These are phyloP conservation scores for Gnathonemus longibarbis DNA, from an alignment of 2,113 vertebrate genomes.

Conservation along the genomic window DNA sequence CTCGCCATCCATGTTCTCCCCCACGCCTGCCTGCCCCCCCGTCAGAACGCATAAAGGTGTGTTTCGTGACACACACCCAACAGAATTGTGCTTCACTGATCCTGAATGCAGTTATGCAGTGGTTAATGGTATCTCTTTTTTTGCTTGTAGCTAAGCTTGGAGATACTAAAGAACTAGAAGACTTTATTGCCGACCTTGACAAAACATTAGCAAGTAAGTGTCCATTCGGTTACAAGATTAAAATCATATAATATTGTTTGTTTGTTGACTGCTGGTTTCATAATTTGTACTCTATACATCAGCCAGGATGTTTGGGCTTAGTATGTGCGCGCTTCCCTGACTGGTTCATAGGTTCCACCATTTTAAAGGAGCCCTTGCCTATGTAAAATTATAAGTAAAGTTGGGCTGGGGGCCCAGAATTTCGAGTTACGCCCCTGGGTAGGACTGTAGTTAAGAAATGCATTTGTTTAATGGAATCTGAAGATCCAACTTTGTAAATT, in stretches of 20 bases:
- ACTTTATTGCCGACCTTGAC: constrained; percentile 95
- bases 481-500: not conserved
- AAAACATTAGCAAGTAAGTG: constrained; percentile 88
- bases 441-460: not conserved
- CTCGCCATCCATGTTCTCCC: constrained; percentile 65
- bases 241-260: constrained; percentile 11
- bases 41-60: constrained; percentile 74
- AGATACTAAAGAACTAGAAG: constrained; percentile 95
- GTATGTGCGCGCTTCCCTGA: not conserved
- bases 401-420: not conserved
- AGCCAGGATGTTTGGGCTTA: not conserved
- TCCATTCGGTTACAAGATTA: constrained; percentile 4
- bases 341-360: not conserved
- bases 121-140: not conserved
- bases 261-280: not conserved
- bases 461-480: not conserved
- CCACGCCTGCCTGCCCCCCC: constrained; percentile 56
- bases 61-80: not conserved
- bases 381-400: not conserved
- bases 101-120: not conserved
- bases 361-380: not conserved
- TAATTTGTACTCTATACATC: not conserved
- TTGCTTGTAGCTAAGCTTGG: constrained; percentile 82
- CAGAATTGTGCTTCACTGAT: not conserved
- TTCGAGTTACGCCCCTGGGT: not conserved